Base-by-base conservation (phyloP, 2,113 vertebrate species). In the Scartelaos histophorus region DNA sequence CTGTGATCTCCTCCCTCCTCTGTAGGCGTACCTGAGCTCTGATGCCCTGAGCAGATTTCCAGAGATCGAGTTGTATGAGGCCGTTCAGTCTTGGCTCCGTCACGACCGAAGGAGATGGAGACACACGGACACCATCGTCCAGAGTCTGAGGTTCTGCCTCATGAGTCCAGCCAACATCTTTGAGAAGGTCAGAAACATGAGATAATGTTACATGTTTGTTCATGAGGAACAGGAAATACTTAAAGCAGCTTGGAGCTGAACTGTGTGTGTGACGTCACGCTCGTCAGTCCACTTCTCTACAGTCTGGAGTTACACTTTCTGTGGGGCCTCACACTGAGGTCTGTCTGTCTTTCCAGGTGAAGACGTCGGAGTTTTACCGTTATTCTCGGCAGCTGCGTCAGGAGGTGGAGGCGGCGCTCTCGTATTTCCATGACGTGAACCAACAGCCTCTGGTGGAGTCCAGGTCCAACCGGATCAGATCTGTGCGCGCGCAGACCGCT, bases 101-200 rank as follows among this genome's bases (percentile, higher is more conserved):
- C 98, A 99, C 80, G 98, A 99, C 94, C 95, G 98, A 87, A 95
- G 98, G 81, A 97, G 98, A 82, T 99, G 98, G 98, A 94, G 98
- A 84, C 97, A 99, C 93, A 97, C 98, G 16, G 97, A 99, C 93
- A 93, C 96, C 90, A 95, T 99, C 80, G 96, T 98, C 90, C 97
- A 98, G 93, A 98, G 97, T 84, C 93, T 99, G 91, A 96, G 98
- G 91, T 99, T 99, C 95, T 97, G 97, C 89, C 95, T 99, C 94
- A 99, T 99, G 98, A 97, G 96, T 53, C 96, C 98, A 15, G 95
- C 97, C 88, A 96, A 95, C 93, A 95, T 98, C 92, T 98, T 98
- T 38, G 98, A 99, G 93, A 99, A 99, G 96, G 97, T 97, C 25
- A 34, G 58, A 3, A 43, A 10, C 38, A 43, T 1, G 38, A 43